These are phyloP conservation scores for Sinelater perroti DNA, from an alignment of 2,888 invertebrate genomes.

Conservation along the genomic window DNA sequence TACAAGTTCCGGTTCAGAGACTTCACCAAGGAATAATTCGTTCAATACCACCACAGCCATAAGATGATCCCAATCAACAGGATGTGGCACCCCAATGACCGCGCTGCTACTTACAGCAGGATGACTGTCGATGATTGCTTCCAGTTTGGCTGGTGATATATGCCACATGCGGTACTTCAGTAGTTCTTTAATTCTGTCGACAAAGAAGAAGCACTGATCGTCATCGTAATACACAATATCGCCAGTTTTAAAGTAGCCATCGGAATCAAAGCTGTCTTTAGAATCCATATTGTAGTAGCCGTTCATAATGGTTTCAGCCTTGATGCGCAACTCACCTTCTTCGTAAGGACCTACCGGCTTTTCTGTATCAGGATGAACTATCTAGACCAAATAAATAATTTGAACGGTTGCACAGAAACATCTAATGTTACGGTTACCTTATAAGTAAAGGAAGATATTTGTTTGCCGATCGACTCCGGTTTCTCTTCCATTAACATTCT, in stretches of 20 bases:
- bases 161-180: constrained; percentile 62
- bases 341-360: constrained; percentile 60
- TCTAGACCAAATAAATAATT: too few species aligned
- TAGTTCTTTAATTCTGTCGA: constrained; percentile 61
- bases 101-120: constrained; percentile 80
- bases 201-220: constrained; percentile 59
- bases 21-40: background rate
- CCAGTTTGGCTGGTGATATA: constrained; percentile 81
- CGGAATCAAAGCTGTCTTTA: constrained; percentile 55
- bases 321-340: constrained; percentile 64
- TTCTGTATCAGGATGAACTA: constrained; percentile 61
- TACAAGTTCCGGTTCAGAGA: constrained; percentile 25
- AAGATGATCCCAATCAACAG: constrained; percentile 74
- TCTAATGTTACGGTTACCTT: constrained; percentile 41
- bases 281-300: constrained; percentile 62
- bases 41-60: constrained; percentile 55
- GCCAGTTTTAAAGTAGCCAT: constrained; percentile 63
- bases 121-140: constrained; percentile 73
- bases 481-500: background rate
- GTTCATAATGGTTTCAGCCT: constrained; percentile 54
- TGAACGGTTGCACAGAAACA: background rate
- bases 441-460: background rate
- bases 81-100: constrained; percentile 79
- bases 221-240: constrained; percentile 63
- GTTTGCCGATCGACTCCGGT: background rate